A percentile compares a stretch with the other conserved stretches of the same genome.
Evolutionary conservation across 2,888 invertebrate species (phyloP).

Genomic region (Macrophya annulata): DNA sequence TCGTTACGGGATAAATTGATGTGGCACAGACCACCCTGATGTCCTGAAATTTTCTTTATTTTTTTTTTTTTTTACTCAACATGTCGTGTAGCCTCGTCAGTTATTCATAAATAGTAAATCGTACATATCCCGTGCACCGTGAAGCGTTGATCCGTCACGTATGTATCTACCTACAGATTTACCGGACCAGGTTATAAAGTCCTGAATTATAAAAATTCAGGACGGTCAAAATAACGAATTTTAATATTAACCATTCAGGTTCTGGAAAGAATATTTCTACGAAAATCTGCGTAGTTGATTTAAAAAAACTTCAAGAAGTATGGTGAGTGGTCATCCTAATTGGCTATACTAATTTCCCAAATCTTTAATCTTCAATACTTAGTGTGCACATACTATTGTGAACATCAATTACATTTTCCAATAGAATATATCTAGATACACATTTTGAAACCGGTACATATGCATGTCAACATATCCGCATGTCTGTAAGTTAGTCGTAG

Average conservation of each 20-base stretch:
- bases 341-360: not conserved
- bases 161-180: not conserved
- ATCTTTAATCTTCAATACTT: not conserved
- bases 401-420: not conserved
- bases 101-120: not conserved
- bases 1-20: constrained; percentile 10
- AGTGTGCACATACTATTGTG: not conserved
- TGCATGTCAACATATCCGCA: too few relatives aligned
- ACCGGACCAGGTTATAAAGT: not conserved
- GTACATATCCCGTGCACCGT: not conserved
- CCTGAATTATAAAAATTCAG: too few relatives aligned
- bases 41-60: not conserved
- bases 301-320: not conserved
- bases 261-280: too few relatives aligned
- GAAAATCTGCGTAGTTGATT: too few relatives aligned
- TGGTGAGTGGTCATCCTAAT: not conserved
- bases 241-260: too few relatives aligned
- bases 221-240: too few relatives aligned
- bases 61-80: not conserved
- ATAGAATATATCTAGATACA: not conserved
- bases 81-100: not conserved
- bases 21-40: not conserved
- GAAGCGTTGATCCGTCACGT: not conserved
- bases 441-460: too few relatives aligned
- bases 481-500: not conserved